Percentiles rank a stretch among this genome's conserved stretches.
These are phyloP conservation scores for Mesocentrotus franciscanus DNA, from an alignment of 53 echinoderm and acorn worm genomes.

Conservation along the genomic window DNA sequence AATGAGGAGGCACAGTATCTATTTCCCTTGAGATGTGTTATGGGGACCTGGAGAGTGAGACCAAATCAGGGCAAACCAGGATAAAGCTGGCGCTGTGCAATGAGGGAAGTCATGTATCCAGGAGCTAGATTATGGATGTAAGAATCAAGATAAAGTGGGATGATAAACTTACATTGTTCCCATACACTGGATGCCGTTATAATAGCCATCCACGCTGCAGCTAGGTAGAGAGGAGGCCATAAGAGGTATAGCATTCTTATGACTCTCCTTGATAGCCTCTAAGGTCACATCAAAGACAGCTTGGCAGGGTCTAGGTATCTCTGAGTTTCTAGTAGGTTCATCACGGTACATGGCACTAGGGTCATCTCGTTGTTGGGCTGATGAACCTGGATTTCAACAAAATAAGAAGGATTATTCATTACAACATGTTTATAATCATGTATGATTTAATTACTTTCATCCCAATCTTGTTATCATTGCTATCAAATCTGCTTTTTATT, in stretches of 20 bases:
- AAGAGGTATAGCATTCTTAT: conserved; percentile 46
- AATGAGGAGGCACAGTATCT: too few relatives aligned
- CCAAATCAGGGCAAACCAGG: too few relatives aligned
- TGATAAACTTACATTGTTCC: conserved; percentile 57
- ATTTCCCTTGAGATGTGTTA: too few relatives aligned
- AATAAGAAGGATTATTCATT: not conserved
- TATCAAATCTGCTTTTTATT: too few relatives aligned
- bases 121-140: too few relatives aligned
- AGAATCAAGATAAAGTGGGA: not conserved
- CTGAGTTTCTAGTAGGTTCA: not conserved
- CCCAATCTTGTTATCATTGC: too few relatives aligned
- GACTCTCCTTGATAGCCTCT: conserved; percentile 60
- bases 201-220: conserved; percentile 56
- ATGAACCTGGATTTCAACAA: not conserved
- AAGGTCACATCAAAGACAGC: conserved; percentile 45
- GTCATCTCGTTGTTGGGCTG: conserved; percentile 6
- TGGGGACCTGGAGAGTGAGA: too few relatives aligned
- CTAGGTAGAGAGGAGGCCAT: conserved; percentile 49
- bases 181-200: conserved; percentile 49
- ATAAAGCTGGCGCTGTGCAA: too few relatives aligned
- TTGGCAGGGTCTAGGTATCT: conserved; percentile 11
- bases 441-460: too few relatives aligned
- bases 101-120: too few relatives aligned
- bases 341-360: conserved; percentile 58
- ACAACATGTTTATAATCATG: too few relatives aligned